phyloP scores from a whole-genome alignment of 2,113 vertebrate genomes.

The Eclectus roratus region DNA sequence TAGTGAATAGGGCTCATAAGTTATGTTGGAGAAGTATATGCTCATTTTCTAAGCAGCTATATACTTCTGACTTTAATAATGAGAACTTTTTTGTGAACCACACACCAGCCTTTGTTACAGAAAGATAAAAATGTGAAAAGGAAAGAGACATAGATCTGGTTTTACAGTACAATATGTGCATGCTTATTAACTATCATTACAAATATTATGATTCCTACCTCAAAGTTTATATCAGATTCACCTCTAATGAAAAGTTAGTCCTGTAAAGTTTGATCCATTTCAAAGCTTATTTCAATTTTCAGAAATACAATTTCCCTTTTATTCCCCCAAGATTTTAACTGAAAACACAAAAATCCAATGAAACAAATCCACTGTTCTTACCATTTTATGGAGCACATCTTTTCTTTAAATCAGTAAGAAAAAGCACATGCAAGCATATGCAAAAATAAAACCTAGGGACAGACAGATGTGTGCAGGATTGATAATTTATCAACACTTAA shows the following conservation, averaged over 20 bases:
- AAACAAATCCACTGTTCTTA: not conserved
- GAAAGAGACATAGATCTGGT: not conserved
- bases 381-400: not conserved
- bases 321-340: not conserved
- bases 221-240: not conserved
- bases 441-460: not conserved
- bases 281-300: not conserved
- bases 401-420: not conserved
- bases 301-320: not conserved
- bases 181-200: not conserved
- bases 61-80: not conserved
- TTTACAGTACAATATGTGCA: not conserved
- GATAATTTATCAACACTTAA: not conserved
- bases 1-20: not conserved
- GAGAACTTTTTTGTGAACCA: not conserved
- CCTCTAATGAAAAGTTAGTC: not conserved
- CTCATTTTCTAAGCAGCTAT: not conserved
- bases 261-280: not conserved
- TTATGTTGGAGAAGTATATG: not conserved
- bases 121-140: not conserved
- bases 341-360: not conserved
- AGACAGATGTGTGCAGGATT: not conserved
- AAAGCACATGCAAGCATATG: not conserved
- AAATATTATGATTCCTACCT: not conserved
- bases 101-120: not conserved